Evolutionary conservation across 1,140 invertebrate genomes (phyloP).

Genomic region (Ips nitidus): DNA sequence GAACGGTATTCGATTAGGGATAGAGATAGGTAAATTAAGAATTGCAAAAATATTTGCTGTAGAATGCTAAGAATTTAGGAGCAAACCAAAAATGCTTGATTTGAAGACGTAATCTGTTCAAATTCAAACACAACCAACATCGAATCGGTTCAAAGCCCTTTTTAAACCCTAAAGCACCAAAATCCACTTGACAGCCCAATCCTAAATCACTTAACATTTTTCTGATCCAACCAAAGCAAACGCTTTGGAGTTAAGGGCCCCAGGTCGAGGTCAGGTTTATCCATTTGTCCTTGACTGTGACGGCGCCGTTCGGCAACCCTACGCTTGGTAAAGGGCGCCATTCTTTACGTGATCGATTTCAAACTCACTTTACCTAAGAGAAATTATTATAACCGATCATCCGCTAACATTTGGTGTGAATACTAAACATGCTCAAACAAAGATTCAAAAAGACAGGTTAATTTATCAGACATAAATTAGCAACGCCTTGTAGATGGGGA

Average conservation of each 20-base stretch:
- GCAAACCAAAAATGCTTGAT: neutral
- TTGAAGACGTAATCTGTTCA: neutral
- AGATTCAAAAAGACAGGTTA: too few species aligned
- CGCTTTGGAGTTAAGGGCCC: neutral
- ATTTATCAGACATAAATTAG: too few species aligned
- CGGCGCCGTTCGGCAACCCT: neutral
- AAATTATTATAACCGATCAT: too few species aligned
- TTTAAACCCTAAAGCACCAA: too few species aligned
- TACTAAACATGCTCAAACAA: too few species aligned
- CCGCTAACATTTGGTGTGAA: too few species aligned
- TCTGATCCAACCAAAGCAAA: neutral
- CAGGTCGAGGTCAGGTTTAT: slow-evolving; percentile 1
- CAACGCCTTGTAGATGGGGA: too few species aligned
- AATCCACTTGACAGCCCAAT: neutral
- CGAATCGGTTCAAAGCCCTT: neutral
- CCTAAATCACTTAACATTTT: neutral
- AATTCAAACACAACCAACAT: neutral
- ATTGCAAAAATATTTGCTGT: neutral
- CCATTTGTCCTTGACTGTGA: slow-evolving; percentile 2
- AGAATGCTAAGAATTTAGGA: neutral
- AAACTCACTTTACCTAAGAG: neutral
- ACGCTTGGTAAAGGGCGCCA: neutral
- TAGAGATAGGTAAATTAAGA: neutral
- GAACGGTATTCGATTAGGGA: neutral
- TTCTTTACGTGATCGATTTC: neutral